Conservation (phyloP, 2,888 invertebrate genomes). For the Octodonta nipae region DNA sequence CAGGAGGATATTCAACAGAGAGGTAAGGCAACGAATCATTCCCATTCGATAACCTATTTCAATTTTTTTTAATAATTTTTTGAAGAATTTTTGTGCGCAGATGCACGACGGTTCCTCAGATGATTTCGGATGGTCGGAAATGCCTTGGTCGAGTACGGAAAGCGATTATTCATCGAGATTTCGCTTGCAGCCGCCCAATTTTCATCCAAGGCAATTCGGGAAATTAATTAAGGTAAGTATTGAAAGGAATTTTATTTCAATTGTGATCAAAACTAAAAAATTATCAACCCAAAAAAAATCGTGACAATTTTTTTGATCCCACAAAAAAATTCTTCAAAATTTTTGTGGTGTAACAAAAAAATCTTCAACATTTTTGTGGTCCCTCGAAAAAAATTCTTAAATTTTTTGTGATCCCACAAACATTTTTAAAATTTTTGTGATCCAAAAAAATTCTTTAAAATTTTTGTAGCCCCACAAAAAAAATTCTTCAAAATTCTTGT, state of each 20-base stretch:
- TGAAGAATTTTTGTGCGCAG: too few species aligned
- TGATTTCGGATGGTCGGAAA: constrained; percentile 36
- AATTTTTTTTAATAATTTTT: too few species aligned
- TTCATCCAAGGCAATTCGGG: constrained; percentile 34
- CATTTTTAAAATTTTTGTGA: too few species aligned
- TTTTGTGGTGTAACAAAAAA: too few species aligned
- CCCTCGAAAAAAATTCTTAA: too few species aligned
- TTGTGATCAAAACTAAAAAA: not conserved
- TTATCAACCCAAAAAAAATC: not conserved
- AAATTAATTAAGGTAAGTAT: constrained; percentile 39
- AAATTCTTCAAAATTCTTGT: too few species aligned
- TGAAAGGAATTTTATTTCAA: not conserved
- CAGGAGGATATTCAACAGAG: constrained; percentile 67
- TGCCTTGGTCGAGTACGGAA: constrained; percentile 44
- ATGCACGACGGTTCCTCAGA: constrained; percentile 37
- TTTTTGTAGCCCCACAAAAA: too few species aligned
- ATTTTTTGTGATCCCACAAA: too few species aligned
- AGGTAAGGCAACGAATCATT: constrained; percentile 26
- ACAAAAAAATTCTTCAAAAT: too few species aligned
- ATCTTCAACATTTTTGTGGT: too few species aligned
- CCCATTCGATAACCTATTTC: not conserved
- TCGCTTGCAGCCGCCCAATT: constrained; percentile 38
- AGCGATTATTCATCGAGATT: constrained; percentile 35
- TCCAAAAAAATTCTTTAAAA: too few species aligned
- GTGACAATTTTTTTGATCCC: too few species aligned